Conservation (phyloP, 1,140 invertebrate genomes). For the Probaryconus sp. region DNA sequence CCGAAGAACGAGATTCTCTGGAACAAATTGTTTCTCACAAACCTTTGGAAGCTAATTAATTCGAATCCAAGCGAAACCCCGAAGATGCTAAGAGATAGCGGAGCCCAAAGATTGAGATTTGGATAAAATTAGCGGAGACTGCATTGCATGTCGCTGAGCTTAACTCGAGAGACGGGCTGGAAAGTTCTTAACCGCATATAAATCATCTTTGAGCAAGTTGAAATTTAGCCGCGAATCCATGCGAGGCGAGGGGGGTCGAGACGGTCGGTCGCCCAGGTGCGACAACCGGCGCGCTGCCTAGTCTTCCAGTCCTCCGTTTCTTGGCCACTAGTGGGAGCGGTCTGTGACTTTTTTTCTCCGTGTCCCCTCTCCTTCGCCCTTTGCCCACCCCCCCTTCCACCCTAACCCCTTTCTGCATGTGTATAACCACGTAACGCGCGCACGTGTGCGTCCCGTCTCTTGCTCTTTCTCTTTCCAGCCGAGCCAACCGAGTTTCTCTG, state of each 20-base stretch:
- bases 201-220: slow-evolving; percentile 38
- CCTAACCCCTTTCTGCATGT: not conserved
- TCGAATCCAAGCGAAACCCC: no score
- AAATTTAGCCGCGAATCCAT: slow-evolving; percentile 43
- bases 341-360: slow-evolving; percentile 27
- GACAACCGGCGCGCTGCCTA: slow-evolving; percentile 34
- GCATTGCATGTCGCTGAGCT: slow-evolving; percentile 7
- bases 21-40: no score
- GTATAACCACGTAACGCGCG: slow-evolving; percentile 26
- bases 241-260: slow-evolving; percentile 2
- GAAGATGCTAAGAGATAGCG: not conserved
- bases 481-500: slow-evolving; percentile 2
- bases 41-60: no score
- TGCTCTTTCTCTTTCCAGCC: slow-evolving; percentile 36
- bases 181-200: slow-evolving; percentile 13
- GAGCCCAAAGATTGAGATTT: not conserved
- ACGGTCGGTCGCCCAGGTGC: slow-evolving; percentile 46
- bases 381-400: not conserved
- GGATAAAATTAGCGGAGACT: slow-evolving; percentile 8
- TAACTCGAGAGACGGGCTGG: slow-evolving; percentile 16
- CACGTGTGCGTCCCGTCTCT: slow-evolving; percentile 22
- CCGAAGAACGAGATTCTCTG: no score
- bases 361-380: slow-evolving; percentile 8
- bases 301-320: not conserved
- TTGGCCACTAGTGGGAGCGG: slow-evolving; percentile 52